Evolutionary conservation across 2,113 vertebrate genomes (phyloP), one percentile per base, ranked within the genome.

Genomic region (Labrus mixtus): DNA sequence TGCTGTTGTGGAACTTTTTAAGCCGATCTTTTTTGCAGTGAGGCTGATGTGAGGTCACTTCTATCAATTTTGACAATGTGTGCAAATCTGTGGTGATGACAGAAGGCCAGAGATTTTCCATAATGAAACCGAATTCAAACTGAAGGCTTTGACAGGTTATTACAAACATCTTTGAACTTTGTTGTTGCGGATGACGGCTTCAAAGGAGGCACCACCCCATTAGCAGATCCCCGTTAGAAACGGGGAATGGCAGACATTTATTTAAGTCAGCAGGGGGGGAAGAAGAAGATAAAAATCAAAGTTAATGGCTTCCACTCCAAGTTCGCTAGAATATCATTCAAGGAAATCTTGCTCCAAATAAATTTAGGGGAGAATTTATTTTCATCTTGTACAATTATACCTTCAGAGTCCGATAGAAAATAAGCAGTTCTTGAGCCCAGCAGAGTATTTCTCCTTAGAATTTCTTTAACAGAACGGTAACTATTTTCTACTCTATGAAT

Each of bases 71-170:
- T 76, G 54, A 68, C 66, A 50, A 8, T 39, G 50, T 53, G 39
- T 59, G 45, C 22, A 61, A 61, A 59, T 74, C 29, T 22, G 8
- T 43, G 22, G 45, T 59, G 53, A 63, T 73, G 59, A 51, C 12
- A 56, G 29, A 19, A 79, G 67, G 48, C 61, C 50, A 48, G 29
- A 25, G 56, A 37, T 65, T 41, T 20, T 8, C 57, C 10, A 16
- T 12, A 80, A 70, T 67, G 66, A 69, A 60, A 56, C 54, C 46
- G 41, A 81, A 81, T 78, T 76, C 48, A 76, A 65, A 66, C 36
- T 57, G 57, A 78, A 77, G 60, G 25, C 43, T 85, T 63, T 75
- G 82, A 81, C 79, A 69, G 68, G 77, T 75, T 56, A 77, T 82
- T 80, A 78, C 78, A 68, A 66, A 51, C 55, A 59, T 79, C 68